A percentile compares a stretch with the other conserved stretches of the same genome.
These are phyloP conservation scores for Rostratula benghalensis DNA, from an alignment of 2,113 vertebrate genomes.

Conservation along the genomic window DNA sequence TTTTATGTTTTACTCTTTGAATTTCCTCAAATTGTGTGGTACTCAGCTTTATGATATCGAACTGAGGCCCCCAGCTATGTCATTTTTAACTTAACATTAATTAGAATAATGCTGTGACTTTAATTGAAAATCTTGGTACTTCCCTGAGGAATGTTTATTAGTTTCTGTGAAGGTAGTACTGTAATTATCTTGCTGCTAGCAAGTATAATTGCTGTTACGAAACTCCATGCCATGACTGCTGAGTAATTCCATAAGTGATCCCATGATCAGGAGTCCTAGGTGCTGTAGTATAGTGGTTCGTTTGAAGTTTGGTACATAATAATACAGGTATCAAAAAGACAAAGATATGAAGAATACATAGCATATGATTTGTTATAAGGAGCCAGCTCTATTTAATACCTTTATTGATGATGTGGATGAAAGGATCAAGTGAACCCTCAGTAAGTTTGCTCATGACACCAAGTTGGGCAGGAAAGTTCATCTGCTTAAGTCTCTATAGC, in stretches of 20 bases:
- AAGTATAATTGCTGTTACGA: neutral
- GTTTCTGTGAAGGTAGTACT: neutral
- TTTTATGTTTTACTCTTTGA: neutral
- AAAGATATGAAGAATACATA: neutral
- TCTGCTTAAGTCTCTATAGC: neutral
- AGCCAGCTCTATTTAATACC: neutral
- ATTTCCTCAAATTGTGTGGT: neutral
- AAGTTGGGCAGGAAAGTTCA: neutral
- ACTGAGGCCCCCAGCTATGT: neutral
- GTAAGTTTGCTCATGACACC: neutral
- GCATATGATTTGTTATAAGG: neutral
- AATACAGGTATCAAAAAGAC: neutral
- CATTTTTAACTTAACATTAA: neutral
- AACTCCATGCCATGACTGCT: neutral
- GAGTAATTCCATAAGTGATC: neutral
- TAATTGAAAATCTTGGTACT: neutral
- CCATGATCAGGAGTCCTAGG: neutral
- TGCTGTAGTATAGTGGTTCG: neutral
- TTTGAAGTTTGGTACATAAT: neutral
- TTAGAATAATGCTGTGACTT: neutral
- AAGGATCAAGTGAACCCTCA: too few species aligned
- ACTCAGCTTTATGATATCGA: neutral
- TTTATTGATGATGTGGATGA: neutral
- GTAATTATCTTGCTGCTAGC: neutral
- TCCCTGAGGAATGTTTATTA: neutral